Base-by-base conservation (phyloP, 2,797 vertebrate species). In the Acanthurus lineatus region DNA sequence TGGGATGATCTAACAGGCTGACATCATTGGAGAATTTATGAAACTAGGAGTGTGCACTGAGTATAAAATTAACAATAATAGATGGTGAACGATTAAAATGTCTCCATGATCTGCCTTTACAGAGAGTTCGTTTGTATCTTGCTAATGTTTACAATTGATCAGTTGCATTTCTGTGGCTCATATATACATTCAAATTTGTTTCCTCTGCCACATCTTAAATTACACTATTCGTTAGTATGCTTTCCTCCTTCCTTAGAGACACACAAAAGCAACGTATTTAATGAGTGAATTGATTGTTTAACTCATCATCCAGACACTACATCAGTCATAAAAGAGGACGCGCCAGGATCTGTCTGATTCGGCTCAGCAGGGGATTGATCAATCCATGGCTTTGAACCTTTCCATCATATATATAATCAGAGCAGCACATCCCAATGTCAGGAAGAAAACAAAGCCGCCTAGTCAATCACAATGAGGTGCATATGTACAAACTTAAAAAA, bases 11-110 rank as follows among this genome's bases (percentile, higher is more conserved):
- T 15, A 60, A 47, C 45, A 48, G 49, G 6, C 32, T 52, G 53
- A 58, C 45, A 61, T 76, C 20, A 71, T 72, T 35, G 51, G 32
- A 60, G 20, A 59, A 38, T 3, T 63, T 65, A 16, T 76, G 44
- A 52, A 64, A 74, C 45, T 65, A 58, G 83, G 28, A 73, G 19
- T 32, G 28, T 32, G 28, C 5, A 5, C 28, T 32, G 28, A 32
- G 28, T 32, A 32, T 32, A 32, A 32, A 32, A 32, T 32, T 32
- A 32, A 5, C 28, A 32, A 32, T 32, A 32, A 3, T 32, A 32
- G 40, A 42, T 42, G 10, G 40, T 42, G 8, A 42, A 42, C 9
- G 10, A 42, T 40, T 42, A 42, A 42, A 42, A 11, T 42, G 40
- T 11, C 6, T 42, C 40, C 10, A 11, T 42, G 40, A 42, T 42